phyloP scores from a whole-genome alignment of 2,797 vertebrate species.

The Adelosebastes latens region DNA sequence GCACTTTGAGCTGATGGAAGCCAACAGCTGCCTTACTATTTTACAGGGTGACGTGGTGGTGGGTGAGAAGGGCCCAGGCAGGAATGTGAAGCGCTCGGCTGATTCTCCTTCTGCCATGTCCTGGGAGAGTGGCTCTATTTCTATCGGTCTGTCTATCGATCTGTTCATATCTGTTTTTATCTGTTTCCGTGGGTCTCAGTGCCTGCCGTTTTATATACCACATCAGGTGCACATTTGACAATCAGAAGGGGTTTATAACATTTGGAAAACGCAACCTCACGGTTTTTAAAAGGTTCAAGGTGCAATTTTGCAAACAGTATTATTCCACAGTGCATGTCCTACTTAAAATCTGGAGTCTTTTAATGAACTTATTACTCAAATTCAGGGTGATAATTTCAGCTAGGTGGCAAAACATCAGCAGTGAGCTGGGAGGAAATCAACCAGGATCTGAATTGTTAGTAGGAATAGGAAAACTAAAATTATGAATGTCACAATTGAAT shows the following conservation, averaged over 20 bases:
- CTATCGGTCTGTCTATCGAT: conserved; percentile 42
- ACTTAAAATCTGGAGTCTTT: not conserved
- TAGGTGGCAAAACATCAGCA: not conserved
- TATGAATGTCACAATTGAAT: not conserved
- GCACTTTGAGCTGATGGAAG: conserved; percentile 92
- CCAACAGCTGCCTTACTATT: conserved; percentile 97
- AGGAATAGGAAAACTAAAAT: too few species aligned
- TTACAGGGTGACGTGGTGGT: conserved; percentile 93
- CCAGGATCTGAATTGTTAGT: too few species aligned
- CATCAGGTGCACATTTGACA: conserved; percentile 12
- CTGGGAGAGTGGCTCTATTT: conserved; percentile 55
- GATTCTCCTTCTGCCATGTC: conserved; percentile 47
- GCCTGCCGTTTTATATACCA: conserved; percentile 64
- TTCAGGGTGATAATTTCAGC: not conserved
- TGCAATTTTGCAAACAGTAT: not conserved
- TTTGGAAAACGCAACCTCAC: not conserved
- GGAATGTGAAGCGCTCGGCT: conserved; percentile 81
- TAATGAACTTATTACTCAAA: not conserved
- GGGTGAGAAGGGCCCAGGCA: conserved; percentile 87
- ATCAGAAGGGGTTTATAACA: conserved; percentile 5
- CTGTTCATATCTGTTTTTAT: conserved; percentile 65
- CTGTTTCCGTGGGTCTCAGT: conserved; percentile 81
- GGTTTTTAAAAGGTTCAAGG: not conserved
- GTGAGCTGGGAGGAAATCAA: too few species aligned
- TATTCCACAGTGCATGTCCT: not conserved